Base-by-base conservation (phyloP, 2,888 invertebrate genomes). In the Microplitis manilae region DNA sequence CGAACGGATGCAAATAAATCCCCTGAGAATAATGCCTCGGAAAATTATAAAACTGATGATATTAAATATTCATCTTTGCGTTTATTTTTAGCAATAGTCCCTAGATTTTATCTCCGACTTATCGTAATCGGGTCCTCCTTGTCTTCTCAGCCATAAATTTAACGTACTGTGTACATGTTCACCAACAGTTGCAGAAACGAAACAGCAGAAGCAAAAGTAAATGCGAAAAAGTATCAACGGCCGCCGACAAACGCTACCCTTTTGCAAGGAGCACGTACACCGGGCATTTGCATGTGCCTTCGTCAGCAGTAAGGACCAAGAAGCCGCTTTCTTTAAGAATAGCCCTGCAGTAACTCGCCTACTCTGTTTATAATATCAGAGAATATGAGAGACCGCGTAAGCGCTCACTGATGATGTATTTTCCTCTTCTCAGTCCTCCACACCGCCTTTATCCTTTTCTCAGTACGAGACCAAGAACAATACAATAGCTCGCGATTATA, bases 221-320 rank as follows among this genome's bases (percentile, higher is more conserved):
- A 30, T 0, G 30, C 30, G 30, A 30, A 30, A 30, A 30, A 4
- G 30, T 30, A 30, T 2, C 79, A 75, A 79, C 78, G 78, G 79
- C 80, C 79, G 81, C 82, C 82, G 82, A 82, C 82, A 82, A 82
- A 81, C 82, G 80, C 77, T 78, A 82, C 79, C 73, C 79, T 79
- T 77, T 79, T 74, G 80, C 75, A 81, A 81, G 77, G 77, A 80
- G 80, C 81, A 82, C 82, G 80, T 76, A 77, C 78, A 79, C 75
- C 68, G 79, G 75, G 73, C 81, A 81, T 80, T 81, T 82, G 82
- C 80, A 81, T 82, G 78, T 80, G 64, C 76, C 69, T 76, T 65
- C 62, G 62, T 72, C 60, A 39, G 75, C 60, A 39, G 75, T 62
- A 20, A 39, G 41, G 68, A 68, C 68, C 68, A 68, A 15, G 41